phyloP scores from a whole-genome alignment of 2,113 vertebrate species.

The Empidonax alnorum region DNA sequence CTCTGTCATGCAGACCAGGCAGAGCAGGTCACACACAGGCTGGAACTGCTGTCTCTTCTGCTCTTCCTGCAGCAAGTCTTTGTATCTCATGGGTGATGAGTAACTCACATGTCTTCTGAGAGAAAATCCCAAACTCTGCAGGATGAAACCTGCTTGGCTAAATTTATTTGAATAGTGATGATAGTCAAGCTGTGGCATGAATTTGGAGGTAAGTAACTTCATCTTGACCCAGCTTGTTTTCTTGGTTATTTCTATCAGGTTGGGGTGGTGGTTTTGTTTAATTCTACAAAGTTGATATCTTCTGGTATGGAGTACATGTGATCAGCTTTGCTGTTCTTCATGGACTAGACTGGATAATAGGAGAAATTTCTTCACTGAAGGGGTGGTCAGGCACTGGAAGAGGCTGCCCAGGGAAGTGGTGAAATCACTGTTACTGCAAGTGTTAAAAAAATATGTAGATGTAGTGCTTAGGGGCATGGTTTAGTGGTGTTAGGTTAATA shows the following conservation, averaged over 20 bases:
- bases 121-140: not conserved
- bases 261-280: not conserved
- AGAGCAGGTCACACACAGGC: rapidly evolving
- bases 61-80: not conserved
- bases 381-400: not conserved
- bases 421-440: not conserved
- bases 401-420: not conserved
- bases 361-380: not conserved
- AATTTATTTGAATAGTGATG: not conserved
- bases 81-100: not conserved
- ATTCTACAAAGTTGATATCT: not conserved
- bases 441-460: not conserved
- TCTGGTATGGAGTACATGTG: not conserved
- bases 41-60: not conserved
- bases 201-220: not conserved
- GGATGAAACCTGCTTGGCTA: not conserved
- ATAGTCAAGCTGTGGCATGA: not conserved
- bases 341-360: not conserved
- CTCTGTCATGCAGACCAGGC: not conserved
- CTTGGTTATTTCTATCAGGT: not conserved
- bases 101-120: not conserved
- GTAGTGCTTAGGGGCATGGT: not conserved
- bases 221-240: not conserved
- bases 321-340: not conserved
- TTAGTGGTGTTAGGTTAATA: not conserved